Conservation (phyloP, 2,797 vertebrate species). For the Loris lydekkerianus region DNA sequence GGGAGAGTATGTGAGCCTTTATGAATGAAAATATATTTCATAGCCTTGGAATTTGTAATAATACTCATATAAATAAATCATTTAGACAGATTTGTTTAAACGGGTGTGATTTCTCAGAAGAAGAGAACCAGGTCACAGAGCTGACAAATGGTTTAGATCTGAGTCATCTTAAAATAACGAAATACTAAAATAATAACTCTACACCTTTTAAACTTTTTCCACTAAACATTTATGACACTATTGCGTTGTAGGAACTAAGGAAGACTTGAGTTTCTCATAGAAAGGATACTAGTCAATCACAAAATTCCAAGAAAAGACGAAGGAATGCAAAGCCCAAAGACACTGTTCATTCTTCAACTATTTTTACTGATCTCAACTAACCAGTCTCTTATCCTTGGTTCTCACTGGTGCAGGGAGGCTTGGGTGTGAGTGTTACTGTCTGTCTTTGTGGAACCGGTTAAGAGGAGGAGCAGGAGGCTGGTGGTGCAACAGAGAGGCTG, state of each 20-base stretch:
- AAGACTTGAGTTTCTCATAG: background rate
- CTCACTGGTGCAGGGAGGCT: conserved; percentile 7
- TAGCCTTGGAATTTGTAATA: conserved; percentile 39
- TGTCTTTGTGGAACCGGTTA: conserved; percentile 52
- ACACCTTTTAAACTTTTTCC: conserved; percentile 24
- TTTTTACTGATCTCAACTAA: conserved; percentile 76
- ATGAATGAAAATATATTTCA: conserved; percentile 44
- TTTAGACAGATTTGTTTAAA: conserved; percentile 70
- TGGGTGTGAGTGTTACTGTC: conserved; percentile 49
- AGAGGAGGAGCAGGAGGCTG: conserved; percentile 54
- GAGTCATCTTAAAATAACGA: conserved; percentile 62
- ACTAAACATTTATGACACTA: background rate
- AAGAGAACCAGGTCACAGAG: conserved; percentile 61
- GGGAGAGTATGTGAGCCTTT: background rate
- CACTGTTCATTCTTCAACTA: conserved; percentile 67
- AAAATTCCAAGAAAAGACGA: conserved; percentile 57
- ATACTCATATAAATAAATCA: conserved; percentile 54
- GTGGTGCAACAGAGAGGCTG: conserved; percentile 18
- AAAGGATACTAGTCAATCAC: background rate
- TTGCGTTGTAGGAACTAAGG: background rate
- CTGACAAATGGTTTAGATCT: conserved; percentile 49
- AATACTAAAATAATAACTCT: conserved; percentile 49
- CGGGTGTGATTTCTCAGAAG: conserved; percentile 57
- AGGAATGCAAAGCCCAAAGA: conserved; percentile 54
- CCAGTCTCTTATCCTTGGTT: conserved; percentile 26